phyloP scores from a whole-genome alignment of 2,888 invertebrate genomes.

The Agonopterix arenella region DNA sequence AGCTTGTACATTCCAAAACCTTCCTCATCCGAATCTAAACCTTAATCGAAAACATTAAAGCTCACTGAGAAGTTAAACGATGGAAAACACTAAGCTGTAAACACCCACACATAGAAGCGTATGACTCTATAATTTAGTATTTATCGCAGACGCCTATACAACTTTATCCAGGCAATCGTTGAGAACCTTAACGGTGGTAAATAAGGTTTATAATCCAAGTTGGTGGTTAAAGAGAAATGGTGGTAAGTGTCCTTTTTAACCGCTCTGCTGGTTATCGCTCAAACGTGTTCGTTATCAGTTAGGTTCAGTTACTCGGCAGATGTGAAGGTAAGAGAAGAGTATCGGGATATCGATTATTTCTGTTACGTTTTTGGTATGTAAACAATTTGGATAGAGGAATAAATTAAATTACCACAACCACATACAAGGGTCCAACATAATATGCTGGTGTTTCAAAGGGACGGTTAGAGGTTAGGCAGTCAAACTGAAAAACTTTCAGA shows the following conservation, averaged over 20 bases:
- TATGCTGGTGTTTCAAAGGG: too few relatives aligned
- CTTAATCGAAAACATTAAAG: not conserved
- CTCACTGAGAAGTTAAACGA: not conserved
- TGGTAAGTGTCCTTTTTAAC: constrained; percentile 4
- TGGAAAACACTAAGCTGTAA: not conserved
- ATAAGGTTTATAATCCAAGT: not conserved
- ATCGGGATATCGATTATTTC: constrained; percentile 16
- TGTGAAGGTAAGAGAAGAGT: constrained; percentile 16
- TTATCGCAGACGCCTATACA: constrained; percentile 12
- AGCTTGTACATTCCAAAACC: not conserved
- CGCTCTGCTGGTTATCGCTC: constrained; percentile 12
- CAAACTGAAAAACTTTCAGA: too few relatives aligned
- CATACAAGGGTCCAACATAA: too few relatives aligned
- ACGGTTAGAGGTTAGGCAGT: too few relatives aligned
- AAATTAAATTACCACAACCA: too few relatives aligned
- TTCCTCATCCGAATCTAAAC: not conserved
- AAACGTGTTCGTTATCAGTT: constrained; percentile 34
- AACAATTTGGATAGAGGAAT: too few relatives aligned
- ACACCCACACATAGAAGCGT: constrained; percentile 8
- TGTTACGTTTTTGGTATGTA: constrained; percentile 6
- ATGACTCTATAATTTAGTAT: constrained; percentile 15
- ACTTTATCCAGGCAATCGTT: constrained; percentile 6
- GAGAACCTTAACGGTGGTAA: not conserved
- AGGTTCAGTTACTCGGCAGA: constrained; percentile 23
- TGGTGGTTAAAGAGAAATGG: not conserved